Conservation (phyloP, 2,113 vertebrate genomes). For the Scortum barcoo region DNA sequence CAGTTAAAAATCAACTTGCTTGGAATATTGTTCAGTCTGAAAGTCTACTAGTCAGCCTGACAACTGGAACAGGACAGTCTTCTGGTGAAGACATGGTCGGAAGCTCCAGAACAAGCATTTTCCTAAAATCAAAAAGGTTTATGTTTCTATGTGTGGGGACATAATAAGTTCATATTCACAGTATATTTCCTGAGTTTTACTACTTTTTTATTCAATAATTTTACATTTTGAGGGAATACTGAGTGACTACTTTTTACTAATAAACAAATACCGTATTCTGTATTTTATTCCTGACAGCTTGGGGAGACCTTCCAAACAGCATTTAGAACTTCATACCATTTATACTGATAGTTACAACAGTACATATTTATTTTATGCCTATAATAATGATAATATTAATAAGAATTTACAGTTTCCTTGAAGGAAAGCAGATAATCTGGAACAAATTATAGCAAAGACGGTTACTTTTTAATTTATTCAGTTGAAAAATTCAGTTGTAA, state of each 20-base stretch:
- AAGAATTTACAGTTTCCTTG: not conserved
- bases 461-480: not conserved
- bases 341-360: not conserved
- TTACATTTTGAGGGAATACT: too few species aligned
- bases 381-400: not conserved
- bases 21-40: too few species aligned
- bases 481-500: not conserved
- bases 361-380: not conserved
- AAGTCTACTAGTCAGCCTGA: too few species aligned
- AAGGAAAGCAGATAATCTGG: not conserved
- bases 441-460: not conserved
- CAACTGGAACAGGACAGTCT: too few species aligned
- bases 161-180: too few species aligned
- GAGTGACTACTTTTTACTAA: not conserved
- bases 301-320: not conserved
- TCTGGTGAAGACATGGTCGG: too few species aligned
- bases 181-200: too few species aligned
- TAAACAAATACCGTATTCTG: not conserved
- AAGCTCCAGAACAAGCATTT: too few species aligned
- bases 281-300: not conserved
- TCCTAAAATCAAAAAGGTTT: too few species aligned
- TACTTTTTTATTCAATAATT: not conserved
- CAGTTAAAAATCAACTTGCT: too few species aligned
- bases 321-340: not conserved
- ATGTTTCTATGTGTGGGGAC: too few species aligned